A percentile compares a stretch with the other conserved stretches of the same genome.
These are phyloP conservation scores for Volucella zonaria DNA, from an alignment of 2,888 invertebrate genomes.

Conservation along the genomic window DNA sequence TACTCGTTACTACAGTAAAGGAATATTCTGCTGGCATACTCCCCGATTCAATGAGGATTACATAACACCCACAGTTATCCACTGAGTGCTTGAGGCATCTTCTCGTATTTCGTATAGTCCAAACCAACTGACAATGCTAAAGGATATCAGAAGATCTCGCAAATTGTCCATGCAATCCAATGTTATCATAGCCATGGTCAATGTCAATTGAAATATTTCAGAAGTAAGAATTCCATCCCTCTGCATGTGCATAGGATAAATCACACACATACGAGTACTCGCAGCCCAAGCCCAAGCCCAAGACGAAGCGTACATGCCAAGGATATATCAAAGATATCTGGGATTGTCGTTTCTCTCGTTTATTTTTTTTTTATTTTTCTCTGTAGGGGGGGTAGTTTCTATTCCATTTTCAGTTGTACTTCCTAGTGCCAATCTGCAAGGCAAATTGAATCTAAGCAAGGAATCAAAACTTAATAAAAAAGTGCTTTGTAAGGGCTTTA, in stretches of 20 bases:
- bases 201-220: constrained; percentile 73
- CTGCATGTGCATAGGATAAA: constrained; percentile 60
- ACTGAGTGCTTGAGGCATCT: constrained; percentile 46
- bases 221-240: constrained; percentile 48
- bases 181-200: constrained; percentile 73
- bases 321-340: constrained; percentile 28
- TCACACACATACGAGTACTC: constrained; percentile 41
- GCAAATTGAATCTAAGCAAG: constrained; percentile 72
- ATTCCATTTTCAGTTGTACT: constrained; percentile 26
- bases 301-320: constrained; percentile 16
- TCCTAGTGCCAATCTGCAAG: constrained; percentile 64
- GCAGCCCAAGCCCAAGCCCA: neutral
- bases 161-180: constrained; percentile 50
- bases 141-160: constrained; percentile 70
- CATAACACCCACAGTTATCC: constrained; percentile 26
- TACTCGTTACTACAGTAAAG: neutral
- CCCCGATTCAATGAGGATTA: constrained; percentile 58
- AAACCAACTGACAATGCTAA: constrained; percentile 59
- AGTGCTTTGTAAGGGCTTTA: constrained; percentile 71
- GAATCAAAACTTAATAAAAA: constrained; percentile 72
- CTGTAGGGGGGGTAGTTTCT: neutral
- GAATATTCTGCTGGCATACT: constrained; percentile 48
- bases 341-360: constrained; percentile 17
- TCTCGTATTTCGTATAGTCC: constrained; percentile 3
- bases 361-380: neutral